Conservation (phyloP, 1,140 invertebrate species). For the Saccostrea echinata region DNA sequence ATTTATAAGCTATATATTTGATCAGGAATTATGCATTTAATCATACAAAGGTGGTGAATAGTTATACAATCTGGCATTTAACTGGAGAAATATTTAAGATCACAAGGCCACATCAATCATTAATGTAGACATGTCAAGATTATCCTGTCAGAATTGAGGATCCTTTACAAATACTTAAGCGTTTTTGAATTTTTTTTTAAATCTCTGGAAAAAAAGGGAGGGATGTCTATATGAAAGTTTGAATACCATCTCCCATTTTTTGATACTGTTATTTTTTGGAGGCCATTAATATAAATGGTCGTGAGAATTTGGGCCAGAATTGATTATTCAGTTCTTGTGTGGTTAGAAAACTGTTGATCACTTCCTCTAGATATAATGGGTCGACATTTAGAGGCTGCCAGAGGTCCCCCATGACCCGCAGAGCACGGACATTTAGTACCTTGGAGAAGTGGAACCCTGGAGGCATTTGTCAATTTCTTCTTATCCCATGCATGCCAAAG, state of each 20-base stretch:
- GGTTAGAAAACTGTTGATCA: slow-evolving; percentile 24
- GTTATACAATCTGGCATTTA: slow-evolving; percentile 27
- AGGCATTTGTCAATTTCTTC: slow-evolving; percentile 26
- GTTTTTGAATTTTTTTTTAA: not conserved
- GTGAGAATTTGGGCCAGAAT: not conserved
- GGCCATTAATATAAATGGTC: not conserved
- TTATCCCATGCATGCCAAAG: slow-evolving; percentile 34
- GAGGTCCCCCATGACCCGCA: not conserved
- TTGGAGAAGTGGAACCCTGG: not conserved
- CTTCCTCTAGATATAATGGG: not conserved
- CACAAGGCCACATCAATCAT: slow-evolving; percentile 35
- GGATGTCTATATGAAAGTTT: not conserved
- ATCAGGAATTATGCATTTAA: slow-evolving; percentile 37
- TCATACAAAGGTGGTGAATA: slow-evolving; percentile 11
- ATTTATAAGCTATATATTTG: slow-evolving; percentile 11
- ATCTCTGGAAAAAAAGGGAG: slow-evolving; percentile 1
- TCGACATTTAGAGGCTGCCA: slow-evolving; percentile 1
- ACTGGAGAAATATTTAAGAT: slow-evolving; percentile 19
- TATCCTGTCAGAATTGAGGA: slow-evolving; percentile 18
- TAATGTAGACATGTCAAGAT: slow-evolving; percentile 23
- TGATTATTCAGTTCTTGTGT: not conserved
- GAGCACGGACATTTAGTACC: slow-evolving; percentile 11
- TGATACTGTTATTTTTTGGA: slow-evolving; percentile 3
- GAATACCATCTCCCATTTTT: not conserved
- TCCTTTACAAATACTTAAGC: slow-evolving; percentile 35